A percentile compares a stretch with the other conserved stretches of the same genome.
These are phyloP conservation scores for Drosophila anceps DNA, from an alignment of 2,888 invertebrate species.

Conservation along the genomic window DNA sequence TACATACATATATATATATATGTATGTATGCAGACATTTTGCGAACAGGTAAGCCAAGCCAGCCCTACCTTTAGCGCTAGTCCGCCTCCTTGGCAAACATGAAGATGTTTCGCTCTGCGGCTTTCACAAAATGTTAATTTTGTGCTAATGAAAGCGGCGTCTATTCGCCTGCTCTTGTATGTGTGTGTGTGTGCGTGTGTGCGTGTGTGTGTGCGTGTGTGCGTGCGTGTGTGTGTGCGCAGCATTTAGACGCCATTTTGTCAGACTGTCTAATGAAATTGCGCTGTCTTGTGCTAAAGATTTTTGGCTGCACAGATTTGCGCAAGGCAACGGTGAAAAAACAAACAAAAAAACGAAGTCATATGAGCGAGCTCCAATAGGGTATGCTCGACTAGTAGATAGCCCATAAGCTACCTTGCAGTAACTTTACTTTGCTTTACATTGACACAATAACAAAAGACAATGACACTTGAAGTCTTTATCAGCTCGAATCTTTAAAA, in stretches of 20 bases:
- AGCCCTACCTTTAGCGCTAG: not conserved
- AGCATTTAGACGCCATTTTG: constrained; percentile 63
- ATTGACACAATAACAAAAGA: not conserved
- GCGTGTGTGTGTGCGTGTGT: constrained; percentile 11
- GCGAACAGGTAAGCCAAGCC: constrained; percentile 10
- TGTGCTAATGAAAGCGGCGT: constrained; percentile 69
- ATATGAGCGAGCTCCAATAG: not conserved
- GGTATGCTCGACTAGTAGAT: not conserved
- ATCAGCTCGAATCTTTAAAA: no score
- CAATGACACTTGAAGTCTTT: not conserved
- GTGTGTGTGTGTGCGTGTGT: not conserved
- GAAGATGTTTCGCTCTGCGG: constrained; percentile 61
- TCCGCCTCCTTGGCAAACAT: not conserved
- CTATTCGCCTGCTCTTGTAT: constrained; percentile 35
- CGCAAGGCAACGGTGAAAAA: not conserved
- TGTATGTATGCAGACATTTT: not conserved
- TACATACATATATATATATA: not conserved
- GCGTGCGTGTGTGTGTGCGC: constrained; percentile 16
- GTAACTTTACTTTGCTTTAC: not conserved
- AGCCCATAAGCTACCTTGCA: not conserved
- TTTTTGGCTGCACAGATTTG: constrained; percentile 42
- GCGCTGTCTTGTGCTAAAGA: constrained; percentile 40
- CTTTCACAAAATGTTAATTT: constrained; percentile 75
- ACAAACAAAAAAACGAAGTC: not conserved
- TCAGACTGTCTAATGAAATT: constrained; percentile 57